Evolutionary conservation across 2,113 vertebrate species (phyloP).

Genomic region (Myrmecophaga tridactyla): DNA sequence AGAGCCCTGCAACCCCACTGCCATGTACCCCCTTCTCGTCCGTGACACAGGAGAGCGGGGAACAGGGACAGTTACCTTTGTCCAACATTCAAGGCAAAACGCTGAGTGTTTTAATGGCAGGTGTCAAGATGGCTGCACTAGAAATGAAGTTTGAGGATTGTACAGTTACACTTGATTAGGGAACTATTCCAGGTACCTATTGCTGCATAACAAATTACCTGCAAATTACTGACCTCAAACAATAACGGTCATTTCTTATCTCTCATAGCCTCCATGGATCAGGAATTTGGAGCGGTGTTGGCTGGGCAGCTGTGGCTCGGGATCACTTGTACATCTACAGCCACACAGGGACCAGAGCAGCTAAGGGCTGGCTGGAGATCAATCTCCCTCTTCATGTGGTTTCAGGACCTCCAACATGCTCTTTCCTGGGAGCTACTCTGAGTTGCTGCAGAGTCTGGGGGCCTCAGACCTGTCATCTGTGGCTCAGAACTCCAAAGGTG

Average conservation of each 20-base stretch:
- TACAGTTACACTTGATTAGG: background rate
- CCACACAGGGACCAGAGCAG: background rate
- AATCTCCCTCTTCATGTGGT: background rate
- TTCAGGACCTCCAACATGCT: background rate
- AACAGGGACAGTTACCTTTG: background rate
- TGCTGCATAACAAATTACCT: background rate
- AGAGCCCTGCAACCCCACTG: background rate
- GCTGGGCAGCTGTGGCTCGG: background rate
- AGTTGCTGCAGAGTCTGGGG: background rate
- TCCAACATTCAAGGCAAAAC: background rate
- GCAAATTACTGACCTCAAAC: background rate
- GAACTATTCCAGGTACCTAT: background rate
- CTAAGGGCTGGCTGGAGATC: too few relatives aligned
- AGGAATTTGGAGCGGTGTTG: background rate
- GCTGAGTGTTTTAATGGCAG: background rate
- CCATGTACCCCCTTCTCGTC: background rate
- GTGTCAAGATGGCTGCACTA: background rate
- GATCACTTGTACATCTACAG: background rate
- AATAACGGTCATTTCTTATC: background rate
- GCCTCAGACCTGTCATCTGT: background rate
- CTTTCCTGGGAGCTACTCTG: background rate
- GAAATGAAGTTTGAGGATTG: background rate
- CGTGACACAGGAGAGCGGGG: background rate
- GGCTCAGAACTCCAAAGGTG: background rate
- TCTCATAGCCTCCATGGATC: background rate